Conservation (phyloP, 2,113 vertebrate species). For the Gallinago undulata region DNA sequence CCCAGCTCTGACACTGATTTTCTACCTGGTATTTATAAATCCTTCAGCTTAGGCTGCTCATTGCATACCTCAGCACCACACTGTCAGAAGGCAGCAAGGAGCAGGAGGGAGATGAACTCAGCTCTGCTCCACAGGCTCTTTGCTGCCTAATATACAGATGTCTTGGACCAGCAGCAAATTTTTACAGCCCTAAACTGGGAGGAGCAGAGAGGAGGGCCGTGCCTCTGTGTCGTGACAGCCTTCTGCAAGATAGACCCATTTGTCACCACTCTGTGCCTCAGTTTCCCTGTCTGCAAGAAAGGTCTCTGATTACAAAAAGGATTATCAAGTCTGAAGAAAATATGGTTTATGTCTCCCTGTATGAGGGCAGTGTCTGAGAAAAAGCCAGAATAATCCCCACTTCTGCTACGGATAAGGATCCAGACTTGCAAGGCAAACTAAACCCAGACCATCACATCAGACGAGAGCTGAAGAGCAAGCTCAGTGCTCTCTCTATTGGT, state of each 20-base stretch:
- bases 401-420: neutral
- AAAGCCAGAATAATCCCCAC: neutral
- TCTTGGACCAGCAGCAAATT: neutral
- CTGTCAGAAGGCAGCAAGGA: neutral
- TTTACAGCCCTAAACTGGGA: neutral
- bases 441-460: neutral
- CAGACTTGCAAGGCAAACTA: neutral
- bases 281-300: neutral
- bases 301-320: neutral
- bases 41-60: neutral
- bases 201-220: neutral
- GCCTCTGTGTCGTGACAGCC: neutral
- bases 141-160: neutral
- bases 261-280: neutral
- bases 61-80: neutral
- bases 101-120: neutral
- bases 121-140: neutral
- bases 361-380: neutral
- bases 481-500: neutral
- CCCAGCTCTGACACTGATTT: neutral
- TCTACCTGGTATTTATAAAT: neutral
- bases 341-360: neutral
- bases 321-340: neutral
- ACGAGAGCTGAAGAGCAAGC: neutral
- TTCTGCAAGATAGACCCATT: neutral